phyloP scores from a whole-genome alignment of 2,888 invertebrate genomes.

The Nymphalis c-album region DNA sequence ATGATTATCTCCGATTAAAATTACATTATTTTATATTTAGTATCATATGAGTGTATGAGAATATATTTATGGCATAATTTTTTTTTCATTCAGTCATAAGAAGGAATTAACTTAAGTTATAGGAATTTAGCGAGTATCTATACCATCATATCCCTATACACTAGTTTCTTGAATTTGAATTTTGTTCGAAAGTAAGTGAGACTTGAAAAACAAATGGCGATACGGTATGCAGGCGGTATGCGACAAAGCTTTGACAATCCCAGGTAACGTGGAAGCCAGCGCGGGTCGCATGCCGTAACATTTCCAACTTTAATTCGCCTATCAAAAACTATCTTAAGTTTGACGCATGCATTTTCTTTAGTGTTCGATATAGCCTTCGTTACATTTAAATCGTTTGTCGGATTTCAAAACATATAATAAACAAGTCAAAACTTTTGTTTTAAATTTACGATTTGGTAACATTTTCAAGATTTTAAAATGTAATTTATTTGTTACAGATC shows the following conservation, averaged over 20 bases:
- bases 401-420: not conserved
- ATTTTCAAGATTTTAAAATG: not conserved
- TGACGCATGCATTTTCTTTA: conserved; percentile 33
- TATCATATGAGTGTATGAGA: no score
- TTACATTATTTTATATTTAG: no score
- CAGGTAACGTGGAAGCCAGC: conserved; percentile 33
- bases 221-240: conserved; percentile 59
- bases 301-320: conserved; percentile 52
- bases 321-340: conserved; percentile 40
- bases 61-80: no score
- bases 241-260: conserved; percentile 70
- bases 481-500: conserved; percentile 16
- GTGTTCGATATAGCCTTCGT: conserved; percentile 15
- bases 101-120: not conserved
- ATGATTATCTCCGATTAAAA: not conserved
- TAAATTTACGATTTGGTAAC: conserved; percentile 3
- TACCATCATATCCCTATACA: not conserved
- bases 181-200: conserved; percentile 54
- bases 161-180: conserved; percentile 63
- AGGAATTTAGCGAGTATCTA: conserved; percentile 5
- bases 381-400: conserved; percentile 6
- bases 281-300: conserved; percentile 49
- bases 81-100: no score
- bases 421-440: conserved; percentile 1
- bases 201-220: conserved; percentile 69